phyloP scores from a whole-genome alignment of 2,113 vertebrate species.

The Neogobius melanostomus region DNA sequence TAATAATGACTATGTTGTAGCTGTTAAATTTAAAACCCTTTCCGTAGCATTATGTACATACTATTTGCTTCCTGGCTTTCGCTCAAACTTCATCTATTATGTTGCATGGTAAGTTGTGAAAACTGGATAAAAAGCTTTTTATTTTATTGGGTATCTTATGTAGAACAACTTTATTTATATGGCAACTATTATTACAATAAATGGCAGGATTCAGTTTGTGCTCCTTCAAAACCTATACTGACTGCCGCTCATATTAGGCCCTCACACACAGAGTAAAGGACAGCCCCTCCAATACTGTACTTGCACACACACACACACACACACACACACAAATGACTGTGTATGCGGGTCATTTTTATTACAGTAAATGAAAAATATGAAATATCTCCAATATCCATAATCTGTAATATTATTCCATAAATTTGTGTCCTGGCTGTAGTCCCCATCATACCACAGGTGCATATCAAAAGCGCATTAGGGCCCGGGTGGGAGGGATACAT shows the following conservation, averaged over 20 bases:
- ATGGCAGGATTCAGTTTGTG: not conserved
- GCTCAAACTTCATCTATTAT: no score
- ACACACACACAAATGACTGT: slow-evolving; percentile 44
- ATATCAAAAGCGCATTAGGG: slow-evolving; percentile 57
- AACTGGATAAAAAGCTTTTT: no score
- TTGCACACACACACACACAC: slow-evolving; percentile 32
- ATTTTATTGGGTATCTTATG: no score
- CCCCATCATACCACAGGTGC: slow-evolving; percentile 67
- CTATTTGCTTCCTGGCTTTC: no score
- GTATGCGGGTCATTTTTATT: slow-evolving; percentile 60
- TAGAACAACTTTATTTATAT: not conserved
- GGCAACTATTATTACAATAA: not conserved
- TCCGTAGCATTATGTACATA: no score
- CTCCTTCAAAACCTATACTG: not conserved
- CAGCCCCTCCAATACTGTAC: not conserved
- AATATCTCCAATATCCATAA: slow-evolving; percentile 75
- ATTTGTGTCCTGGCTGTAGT: slow-evolving; percentile 66
- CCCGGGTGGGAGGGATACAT: slow-evolving; percentile 52
- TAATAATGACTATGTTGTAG: no score
- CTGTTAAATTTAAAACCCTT: no score
- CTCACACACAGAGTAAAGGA: not conserved
- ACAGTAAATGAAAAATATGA: slow-evolving; percentile 70
- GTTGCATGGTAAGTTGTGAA: no score
- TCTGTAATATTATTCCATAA: slow-evolving; percentile 71
- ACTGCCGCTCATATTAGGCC: not conserved